A percentile compares a stretch with the other conserved stretches of the same genome.
phyloP scores from a whole-genome alignment of 2,888 invertebrate species.

The Ptychoptera contaminata region DNA sequence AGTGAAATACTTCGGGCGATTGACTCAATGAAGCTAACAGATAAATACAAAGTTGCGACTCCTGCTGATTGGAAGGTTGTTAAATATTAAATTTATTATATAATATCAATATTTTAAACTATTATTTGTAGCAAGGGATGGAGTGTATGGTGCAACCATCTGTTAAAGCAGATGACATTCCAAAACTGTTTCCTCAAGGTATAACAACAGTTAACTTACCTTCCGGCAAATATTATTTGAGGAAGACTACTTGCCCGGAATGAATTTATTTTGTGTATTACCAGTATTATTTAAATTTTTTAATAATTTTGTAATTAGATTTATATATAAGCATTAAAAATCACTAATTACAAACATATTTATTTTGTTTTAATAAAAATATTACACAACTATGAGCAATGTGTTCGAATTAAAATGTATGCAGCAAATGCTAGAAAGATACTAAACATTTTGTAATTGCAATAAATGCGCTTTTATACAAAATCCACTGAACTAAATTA shows the following conservation, averaged over 20 bases:
- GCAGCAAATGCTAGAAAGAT: too few relatives aligned
- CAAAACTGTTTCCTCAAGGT: conserved; percentile 52
- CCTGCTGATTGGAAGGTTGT: conserved; percentile 78
- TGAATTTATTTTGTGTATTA: background rate
- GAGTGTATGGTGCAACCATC: conserved; percentile 83
- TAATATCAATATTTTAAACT: conserved; percentile 1
- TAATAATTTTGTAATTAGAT: too few relatives aligned
- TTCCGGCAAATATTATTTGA: conserved; percentile 72
- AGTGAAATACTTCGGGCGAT: conserved; percentile 88
- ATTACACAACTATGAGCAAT: too few relatives aligned
- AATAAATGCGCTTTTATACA: too few relatives aligned
- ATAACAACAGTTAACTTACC: conserved; percentile 55
- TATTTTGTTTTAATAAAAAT: too few relatives aligned
- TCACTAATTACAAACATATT: too few relatives aligned
- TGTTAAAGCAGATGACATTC: conserved; percentile 52
- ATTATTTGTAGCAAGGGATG: conserved; percentile 50
- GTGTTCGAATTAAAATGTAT: too few relatives aligned
- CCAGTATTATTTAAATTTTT: too few relatives aligned
- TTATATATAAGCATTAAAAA: too few relatives aligned
- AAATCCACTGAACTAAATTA: too few relatives aligned
- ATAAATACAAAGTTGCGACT: conserved; percentile 71
- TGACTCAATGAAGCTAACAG: conserved; percentile 83
- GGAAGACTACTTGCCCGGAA: conserved; percentile 39
- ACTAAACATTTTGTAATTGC: too few relatives aligned
- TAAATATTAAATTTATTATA: background rate